Conservation (phyloP, 2,888 invertebrate species). For the Tupiocoris notatus region DNA sequence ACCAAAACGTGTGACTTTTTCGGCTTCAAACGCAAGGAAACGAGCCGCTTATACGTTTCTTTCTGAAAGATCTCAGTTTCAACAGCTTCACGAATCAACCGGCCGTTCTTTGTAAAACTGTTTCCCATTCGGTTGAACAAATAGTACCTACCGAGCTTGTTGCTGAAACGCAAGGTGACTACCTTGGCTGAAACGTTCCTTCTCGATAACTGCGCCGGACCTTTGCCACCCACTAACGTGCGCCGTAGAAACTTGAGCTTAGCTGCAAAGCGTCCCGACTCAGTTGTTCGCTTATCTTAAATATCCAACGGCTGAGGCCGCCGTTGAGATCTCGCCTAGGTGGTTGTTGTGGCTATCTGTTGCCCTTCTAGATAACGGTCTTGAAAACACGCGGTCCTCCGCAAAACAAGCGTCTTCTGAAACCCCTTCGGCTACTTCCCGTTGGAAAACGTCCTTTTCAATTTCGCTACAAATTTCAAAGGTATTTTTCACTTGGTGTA, state of each 20-base stretch:
- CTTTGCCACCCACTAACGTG: slow-evolving; percentile 15
- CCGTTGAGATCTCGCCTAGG: neutral
- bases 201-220: neutral
- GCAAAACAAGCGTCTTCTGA: neutral
- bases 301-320: neutral
- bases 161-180: no score
- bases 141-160: neutral
- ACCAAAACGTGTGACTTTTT: no score
- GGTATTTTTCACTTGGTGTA: no score
- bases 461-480: no score
- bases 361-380: slow-evolving; percentile 7
- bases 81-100: neutral
- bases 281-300: slow-evolving; percentile 8
- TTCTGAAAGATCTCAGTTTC: no score
- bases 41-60: no score
- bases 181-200: neutral
- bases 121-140: neutral
- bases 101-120: neutral
- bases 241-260: neutral
- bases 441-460: neutral
- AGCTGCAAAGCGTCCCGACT: neutral
- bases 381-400: neutral
- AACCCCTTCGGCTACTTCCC: neutral
- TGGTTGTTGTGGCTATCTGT: neutral
- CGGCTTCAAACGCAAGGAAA: no score